Base-by-base conservation (phyloP, 2,888 invertebrate genomes). In the Amphimallon solstitiale region DNA sequence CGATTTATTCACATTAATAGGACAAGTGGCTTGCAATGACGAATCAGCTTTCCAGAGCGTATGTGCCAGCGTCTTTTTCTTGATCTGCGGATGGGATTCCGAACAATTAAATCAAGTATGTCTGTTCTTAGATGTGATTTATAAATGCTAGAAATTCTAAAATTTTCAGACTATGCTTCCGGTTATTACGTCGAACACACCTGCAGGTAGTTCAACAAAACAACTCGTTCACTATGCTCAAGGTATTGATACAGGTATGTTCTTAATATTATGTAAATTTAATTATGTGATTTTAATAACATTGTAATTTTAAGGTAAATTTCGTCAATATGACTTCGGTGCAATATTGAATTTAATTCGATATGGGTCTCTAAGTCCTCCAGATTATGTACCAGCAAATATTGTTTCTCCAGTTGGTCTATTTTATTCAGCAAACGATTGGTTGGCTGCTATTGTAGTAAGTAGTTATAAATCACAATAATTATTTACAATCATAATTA, bases 31-130 rank as follows among this genome's bases (percentile, higher is more conserved):
- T 0, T 91, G 91, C 73, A 82, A 83, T 49, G 87, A 87, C 70
- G 84, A 85, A 7, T 85, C 84, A 0, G 63, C 84, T 2, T 84
- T 85, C 59, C 88, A 86, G 70, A 86, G 82, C 1, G 72, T 92
- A 2, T 93, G 93, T 78, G 84, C 85, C 46, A 90, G 89, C 75
- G 79, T 90, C 0, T 73, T 92, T 2, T 92, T 92, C 77, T 79
- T 92, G 4, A 72, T 92, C 1, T 85, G 83, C 2, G 90, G 90
- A 10, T 87, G 85, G 74, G 87, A 88, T 74, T 83, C 84, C 40
- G 81, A 80, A 6, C 87, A 89, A 77, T 81, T 85, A 40, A 85
- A 87, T 72, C 74, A 79, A 75, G 87, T 86, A 82, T 77, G 79
- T 68, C 14, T n/a, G 35, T 17, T 29, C 12, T 29, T 7, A 29